phyloP scores from a whole-genome alignment of 2,797 vertebrate species.

The Potorous gilbertii region DNA sequence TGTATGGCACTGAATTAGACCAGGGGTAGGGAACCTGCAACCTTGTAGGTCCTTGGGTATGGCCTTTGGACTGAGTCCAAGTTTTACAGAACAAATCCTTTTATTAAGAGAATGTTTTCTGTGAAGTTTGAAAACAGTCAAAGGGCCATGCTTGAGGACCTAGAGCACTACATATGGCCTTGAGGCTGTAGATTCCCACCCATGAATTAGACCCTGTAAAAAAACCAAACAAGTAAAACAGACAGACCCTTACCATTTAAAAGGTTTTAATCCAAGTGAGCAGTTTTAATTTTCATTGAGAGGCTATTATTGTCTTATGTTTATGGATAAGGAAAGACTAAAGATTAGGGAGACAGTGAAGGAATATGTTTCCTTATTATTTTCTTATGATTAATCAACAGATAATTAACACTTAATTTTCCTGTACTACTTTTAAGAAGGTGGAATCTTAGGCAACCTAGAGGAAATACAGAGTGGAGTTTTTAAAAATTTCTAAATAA shows the following conservation, averaged over 20 bases:
- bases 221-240: neutral
- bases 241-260: neutral
- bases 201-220: no score
- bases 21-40: no score
- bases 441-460: neutral
- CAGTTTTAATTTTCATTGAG: neutral
- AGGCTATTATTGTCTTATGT: neutral
- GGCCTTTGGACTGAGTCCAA: no score
- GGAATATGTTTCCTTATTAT: neutral
- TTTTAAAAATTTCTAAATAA: neutral
- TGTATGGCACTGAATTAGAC: neutral
- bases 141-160: no score
- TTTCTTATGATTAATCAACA: neutral
- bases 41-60: no score
- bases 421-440: neutral
- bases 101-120: no score
- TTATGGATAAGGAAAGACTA: no score
- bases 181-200: no score
- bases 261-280: neutral
- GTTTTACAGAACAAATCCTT: no score
- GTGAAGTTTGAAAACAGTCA: no score
- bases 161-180: no score
- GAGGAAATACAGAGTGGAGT: neutral
- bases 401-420: neutral
- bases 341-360: no score